Conservation (phyloP, 1,140 invertebrate species). For the Eurosta solidaginis region DNA sequence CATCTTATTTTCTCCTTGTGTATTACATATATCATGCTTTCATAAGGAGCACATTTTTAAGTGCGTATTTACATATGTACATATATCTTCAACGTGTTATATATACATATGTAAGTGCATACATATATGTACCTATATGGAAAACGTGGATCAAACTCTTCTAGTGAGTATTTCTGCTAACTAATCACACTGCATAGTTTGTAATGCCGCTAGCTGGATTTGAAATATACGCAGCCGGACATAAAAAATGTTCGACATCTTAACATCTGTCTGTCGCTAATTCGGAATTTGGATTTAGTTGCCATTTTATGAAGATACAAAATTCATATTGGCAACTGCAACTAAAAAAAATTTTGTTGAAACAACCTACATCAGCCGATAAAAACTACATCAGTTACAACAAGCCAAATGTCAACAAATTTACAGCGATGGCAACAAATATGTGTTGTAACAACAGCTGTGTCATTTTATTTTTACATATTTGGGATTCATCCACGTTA, state of each 20-base stretch:
- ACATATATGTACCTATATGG: too few species aligned
- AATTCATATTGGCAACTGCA: not conserved
- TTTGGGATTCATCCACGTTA: not conserved
- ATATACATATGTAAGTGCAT: too few species aligned
- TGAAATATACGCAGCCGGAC: too few species aligned
- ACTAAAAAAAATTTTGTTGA: not conserved
- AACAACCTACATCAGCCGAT: not conserved
- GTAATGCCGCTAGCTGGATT: not conserved
- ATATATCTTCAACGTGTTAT: too few species aligned
- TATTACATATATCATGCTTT: too few species aligned
- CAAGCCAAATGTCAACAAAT: constrained; percentile 4
- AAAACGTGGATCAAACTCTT: too few species aligned
- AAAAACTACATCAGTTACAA: not conserved
- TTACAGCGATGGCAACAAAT: not conserved
- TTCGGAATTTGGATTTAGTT: constrained; percentile 31
- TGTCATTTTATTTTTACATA: not conserved
- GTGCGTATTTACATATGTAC: too few species aligned
- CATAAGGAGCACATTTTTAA: too few species aligned
- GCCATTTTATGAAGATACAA: not conserved
- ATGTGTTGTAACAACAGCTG: not conserved
- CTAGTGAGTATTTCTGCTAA: too few species aligned
- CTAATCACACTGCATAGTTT: too few species aligned
- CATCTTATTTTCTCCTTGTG: too few species aligned
- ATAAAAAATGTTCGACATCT: constrained; percentile 1
- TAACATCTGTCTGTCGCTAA: constrained; percentile 24